Evolutionary conservation across 2,888 invertebrate species (phyloP).

Genomic region (Drosophila mayaguana): DNA sequence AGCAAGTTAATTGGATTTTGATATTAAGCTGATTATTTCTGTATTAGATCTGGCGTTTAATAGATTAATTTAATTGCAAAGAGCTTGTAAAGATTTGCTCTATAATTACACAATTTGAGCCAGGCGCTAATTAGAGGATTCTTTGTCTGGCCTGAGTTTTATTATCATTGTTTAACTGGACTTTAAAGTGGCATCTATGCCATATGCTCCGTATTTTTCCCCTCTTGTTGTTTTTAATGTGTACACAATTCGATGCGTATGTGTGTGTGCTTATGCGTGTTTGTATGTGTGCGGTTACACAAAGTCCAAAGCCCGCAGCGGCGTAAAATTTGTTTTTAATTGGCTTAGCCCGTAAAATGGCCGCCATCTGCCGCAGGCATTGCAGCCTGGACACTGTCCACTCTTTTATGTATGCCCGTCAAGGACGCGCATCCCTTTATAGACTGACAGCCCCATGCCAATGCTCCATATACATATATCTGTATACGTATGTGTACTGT

Average conservation of each 20-base stretch:
- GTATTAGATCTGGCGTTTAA: neutral
- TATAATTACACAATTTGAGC: conserved; percentile 8
- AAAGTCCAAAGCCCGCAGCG: conserved; percentile 41
- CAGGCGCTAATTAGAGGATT: conserved; percentile 9
- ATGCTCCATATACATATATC: too few species aligned
- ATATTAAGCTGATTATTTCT: conserved; percentile 4
- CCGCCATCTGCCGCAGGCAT: conserved; percentile 22
- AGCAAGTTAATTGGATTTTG: neutral
- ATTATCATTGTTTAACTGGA: conserved; percentile 38
- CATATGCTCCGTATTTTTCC: conserved; percentile 38
- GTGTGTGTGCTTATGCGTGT: conserved; percentile 17
- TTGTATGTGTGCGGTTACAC: conserved; percentile 34
- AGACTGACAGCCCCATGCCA: conserved; percentile 11
- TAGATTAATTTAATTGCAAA: conserved; percentile 3
- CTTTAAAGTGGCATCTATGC: conserved; percentile 48
- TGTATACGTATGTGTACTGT: too few species aligned
- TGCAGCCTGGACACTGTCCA: conserved; percentile 27
- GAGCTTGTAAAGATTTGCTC: conserved; percentile 6
- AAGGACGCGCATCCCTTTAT: conserved; percentile 55
- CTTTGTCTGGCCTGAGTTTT: conserved; percentile 2
- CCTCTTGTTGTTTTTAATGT: conserved; percentile 45
- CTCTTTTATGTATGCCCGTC: conserved; percentile 29
- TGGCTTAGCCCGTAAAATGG: conserved; percentile 61
- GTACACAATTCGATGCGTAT: conserved; percentile 45
- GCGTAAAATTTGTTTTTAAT: conserved; percentile 73